Base-by-base conservation (phyloP, 2,888 invertebrate species). In the Apantesis nais region DNA sequence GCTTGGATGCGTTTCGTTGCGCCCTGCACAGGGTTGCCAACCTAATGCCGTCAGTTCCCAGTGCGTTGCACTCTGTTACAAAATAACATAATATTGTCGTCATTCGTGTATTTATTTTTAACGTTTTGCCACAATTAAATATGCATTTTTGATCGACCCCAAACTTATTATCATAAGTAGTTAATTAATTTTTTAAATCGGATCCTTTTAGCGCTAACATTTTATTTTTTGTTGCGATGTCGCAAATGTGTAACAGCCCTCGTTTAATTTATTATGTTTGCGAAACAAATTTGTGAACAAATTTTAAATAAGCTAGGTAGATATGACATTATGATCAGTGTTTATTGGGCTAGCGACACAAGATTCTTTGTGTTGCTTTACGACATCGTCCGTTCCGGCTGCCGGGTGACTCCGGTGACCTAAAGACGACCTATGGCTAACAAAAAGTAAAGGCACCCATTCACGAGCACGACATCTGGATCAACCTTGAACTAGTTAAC, bases 401-500 rank as follows among this genome's bases (percentile, higher is more conserved):
- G 83, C 79, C 79, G 88, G 89, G 90, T 92, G 92, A 92, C 93
- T 89, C 86, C 82, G 70, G 83, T 88, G 93, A 93, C 94, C 93
- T 91, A 90, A 90, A 88, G 88, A 87, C 89, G 93, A 93, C 94
- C 93, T 92, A 90, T 89, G 81, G 84, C 88, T 83, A 86, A 87
- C 87, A 89, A 90, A 88, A 92, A 90, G 92, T 92, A 92, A 92
- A 89, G 92, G 89, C 83, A 81, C 84, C 88, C 92, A 93, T 94
- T 93, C 92, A 93, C 87, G 68, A 78, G 68, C 78, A 88, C 78
- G 88, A 86, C 86, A 88, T 87, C 86, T 74, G 72, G 76, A 76
- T 83, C 82, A 90, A 88, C 94, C 94, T 95, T 95, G 94, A 92
- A 92, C 94, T 94, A 95, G 93, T 93, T 94, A 85, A 88, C 88